Evolutionary conservation across 2,888 invertebrate species (phyloP).

Genomic region (Slavum lentiscoides): DNA sequence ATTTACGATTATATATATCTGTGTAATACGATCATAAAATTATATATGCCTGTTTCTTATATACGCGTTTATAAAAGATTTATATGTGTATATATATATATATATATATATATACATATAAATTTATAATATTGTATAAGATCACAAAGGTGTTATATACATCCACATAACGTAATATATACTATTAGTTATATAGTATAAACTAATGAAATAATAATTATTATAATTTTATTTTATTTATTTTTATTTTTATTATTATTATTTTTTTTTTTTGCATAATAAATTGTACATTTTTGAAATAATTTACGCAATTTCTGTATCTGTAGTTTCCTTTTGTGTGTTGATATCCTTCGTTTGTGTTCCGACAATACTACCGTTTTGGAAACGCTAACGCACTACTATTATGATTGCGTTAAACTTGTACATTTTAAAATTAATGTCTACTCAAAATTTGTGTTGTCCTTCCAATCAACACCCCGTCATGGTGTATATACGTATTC

Average conservation of each 20-base stretch:
- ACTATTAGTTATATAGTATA: slow-evolving; percentile 53
- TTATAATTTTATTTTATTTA: slow-evolving; percentile 37
- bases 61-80: slow-evolving; percentile 33
- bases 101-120: slow-evolving; percentile 20
- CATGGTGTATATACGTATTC: no score
- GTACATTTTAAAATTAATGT: no score
- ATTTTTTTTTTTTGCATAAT: slow-evolving; percentile 50
- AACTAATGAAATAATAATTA: slow-evolving; percentile 50
- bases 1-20: slow-evolving; percentile 22
- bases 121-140: slow-evolving; percentile 35
- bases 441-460: no score
- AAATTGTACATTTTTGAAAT: slow-evolving; percentile 52
- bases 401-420: no score
- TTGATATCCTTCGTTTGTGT: no score
- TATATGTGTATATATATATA: slow-evolving; percentile 27
- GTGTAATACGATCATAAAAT: slow-evolving; percentile 37
- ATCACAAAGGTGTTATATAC: slow-evolving; percentile 30
- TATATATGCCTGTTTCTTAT: slow-evolving; percentile 48
- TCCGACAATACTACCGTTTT: no score
- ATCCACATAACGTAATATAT: slow-evolving; percentile 47
- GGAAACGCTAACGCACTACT: no score
- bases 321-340: no score
- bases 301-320: slow-evolving; percentile 9
- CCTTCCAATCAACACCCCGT: no score
- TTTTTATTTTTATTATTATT: slow-evolving; percentile 45